Conservation (phyloP, 2,113 vertebrate species). For the Anser brachyrhynchus region DNA sequence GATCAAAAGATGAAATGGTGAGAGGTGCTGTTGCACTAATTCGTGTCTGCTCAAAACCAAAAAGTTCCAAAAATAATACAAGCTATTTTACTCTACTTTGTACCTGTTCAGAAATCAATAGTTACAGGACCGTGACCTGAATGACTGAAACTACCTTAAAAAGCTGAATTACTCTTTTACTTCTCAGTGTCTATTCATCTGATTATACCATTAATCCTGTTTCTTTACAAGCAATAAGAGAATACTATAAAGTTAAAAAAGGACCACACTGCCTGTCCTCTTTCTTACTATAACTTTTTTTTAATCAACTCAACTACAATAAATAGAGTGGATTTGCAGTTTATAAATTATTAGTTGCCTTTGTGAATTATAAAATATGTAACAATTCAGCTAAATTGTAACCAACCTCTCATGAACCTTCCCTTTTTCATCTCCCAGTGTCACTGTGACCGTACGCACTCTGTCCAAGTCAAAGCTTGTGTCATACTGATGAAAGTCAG, state of each 20-base stretch:
- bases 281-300: neutral
- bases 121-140: neutral
- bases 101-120: neutral
- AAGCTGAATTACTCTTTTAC: neutral
- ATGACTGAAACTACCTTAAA: neutral
- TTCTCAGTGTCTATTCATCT: neutral
- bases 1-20: neutral
- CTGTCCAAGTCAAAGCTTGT: slow-evolving; percentile 89
- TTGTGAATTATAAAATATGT: neutral
- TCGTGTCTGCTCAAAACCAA: neutral
- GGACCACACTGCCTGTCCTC: neutral
- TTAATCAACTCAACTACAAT: neutral
- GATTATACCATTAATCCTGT: neutral
- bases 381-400: neutral
- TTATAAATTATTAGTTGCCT: neutral
- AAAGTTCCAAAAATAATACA: neutral
- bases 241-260: neutral
- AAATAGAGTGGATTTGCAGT: neutral
- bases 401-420: slow-evolving; percentile 97
- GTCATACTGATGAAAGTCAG: slow-evolving; percentile 95
- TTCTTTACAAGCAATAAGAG: neutral
- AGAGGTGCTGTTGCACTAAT: neutral
- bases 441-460: slow-evolving; percentile 93
- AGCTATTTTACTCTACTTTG: neutral
- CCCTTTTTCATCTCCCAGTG: slow-evolving; percentile 95